Evolutionary conservation across 2,113 vertebrate species (phyloP), one percentile per base, ranked within the genome.

Genomic region (Syngnathus floridae): DNA sequence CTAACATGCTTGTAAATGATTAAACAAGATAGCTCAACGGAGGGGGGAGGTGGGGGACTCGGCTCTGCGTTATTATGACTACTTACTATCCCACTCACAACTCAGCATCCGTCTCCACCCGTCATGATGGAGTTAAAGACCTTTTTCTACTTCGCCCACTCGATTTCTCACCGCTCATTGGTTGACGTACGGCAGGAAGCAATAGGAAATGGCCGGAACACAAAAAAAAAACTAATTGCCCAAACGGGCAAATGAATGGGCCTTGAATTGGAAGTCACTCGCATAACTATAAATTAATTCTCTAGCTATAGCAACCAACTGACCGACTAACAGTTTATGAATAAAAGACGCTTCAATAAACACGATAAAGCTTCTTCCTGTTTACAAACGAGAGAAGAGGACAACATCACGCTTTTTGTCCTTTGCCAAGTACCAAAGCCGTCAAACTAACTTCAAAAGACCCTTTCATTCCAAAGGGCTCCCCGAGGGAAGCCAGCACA

Each of bases 401-500:
- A 13, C 2, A 21, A 54, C 26, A 21, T 22, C 21, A 54, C 13
- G 60, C 35, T 65, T 66, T 75, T 71, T 69, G 21, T 54, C 4
- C 31, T 63, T 81, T 60, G 60, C 41, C 67, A 62, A 73, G 75
- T 65, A 75, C 74, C 64, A 63, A 72, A 78, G 71, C 73, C 5
- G 76, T 13, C 70, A 65, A 31, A 31, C 26, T 31, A 67, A 80
- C 75, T 76, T 88, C 82, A 87, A 85, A 54, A 78, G 74, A 75
- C 74, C 80, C 74, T 75, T 72, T 77, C 71, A 77, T 82, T 83
- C 84, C 65, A 85, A 86, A 82, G 70, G 60, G 56, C 77, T 80
- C 78, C 69, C 75, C 5, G 63, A 78, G 84, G 82, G 77, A 80
- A 76, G 76, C 74, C 74, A 65, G 82, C 86, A 86, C 82, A 82